Percentiles rank a stretch among this genome's conserved stretches.
Conservation (phyloP, 2,888 invertebrate genomes). For the Ceraclea dissimilis region DNA sequence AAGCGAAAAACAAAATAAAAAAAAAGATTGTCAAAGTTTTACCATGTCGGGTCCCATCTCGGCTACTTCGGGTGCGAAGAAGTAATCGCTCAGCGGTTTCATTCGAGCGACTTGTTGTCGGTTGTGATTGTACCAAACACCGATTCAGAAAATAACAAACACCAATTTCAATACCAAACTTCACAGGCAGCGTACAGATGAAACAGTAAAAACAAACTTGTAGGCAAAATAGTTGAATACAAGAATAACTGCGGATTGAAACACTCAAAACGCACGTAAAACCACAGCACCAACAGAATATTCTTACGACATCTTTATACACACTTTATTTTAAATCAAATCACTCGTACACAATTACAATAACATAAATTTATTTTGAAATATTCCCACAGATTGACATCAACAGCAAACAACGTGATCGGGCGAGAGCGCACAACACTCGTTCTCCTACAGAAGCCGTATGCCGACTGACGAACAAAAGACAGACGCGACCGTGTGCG, state of each 20-base stretch:
- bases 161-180: conserved; percentile 27
- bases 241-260: too few species aligned
- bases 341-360: background rate
- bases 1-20: too few species aligned
- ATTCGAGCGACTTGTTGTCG: conserved; percentile 37
- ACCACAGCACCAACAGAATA: too few species aligned
- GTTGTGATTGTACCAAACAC: conserved; percentile 24
- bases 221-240: too few species aligned
- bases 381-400: too few species aligned
- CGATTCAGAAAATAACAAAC: conserved; percentile 27
- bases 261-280: too few species aligned
- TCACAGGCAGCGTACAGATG: background rate
- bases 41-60: conserved; percentile 79
- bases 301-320: background rate
- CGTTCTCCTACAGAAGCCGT: conserved; percentile 36
- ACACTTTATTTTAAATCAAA: background rate
- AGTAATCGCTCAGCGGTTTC: conserved; percentile 62
- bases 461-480: conserved; percentile 52
- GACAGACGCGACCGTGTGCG: conserved; percentile 42
- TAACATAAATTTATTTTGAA: background rate
- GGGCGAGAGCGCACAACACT: background rate
- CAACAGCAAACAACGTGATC: background rate
- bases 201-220: background rate
- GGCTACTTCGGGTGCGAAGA: conserved; percentile 67
- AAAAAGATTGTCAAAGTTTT: too few species aligned